Evolutionary conservation across 2,888 invertebrate genomes (phyloP), one percentile per base, ranked within the genome.

Genomic region (Corbicula japonica): DNA sequence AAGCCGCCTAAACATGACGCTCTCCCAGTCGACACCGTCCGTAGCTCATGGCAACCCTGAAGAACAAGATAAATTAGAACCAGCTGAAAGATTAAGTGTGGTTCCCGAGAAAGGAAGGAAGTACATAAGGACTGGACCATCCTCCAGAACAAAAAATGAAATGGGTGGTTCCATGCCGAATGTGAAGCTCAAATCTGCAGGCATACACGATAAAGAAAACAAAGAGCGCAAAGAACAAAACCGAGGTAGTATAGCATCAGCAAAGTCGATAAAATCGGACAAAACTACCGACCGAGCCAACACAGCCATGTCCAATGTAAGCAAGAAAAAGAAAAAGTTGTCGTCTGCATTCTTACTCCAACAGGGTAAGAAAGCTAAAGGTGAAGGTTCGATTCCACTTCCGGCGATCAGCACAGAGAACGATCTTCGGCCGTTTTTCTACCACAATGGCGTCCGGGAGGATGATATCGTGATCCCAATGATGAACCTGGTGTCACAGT

Each of bases 351-450:
- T 86, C 41, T 65, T 90, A 46, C 66, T 89, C 32, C 88, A 89
- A 15, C 89, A 89, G 35, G 73, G 73, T 15, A 89, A 86, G n/a
- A 86, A 83, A 28, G 83, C 76, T 12, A 78, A 87, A 48, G 85
- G 80, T n/a, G 91, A 89, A n/a, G 88, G 88, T 6, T 73, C 87
- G 10, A 86, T 92, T 32, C 90, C 91, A 10, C 88, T 91, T 46
- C 92, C 92, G 10, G 77, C 90, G 10, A 83, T 89, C 3, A 91
- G 90, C 73, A 73, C 83, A n/a, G 91, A 91, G 72, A 80, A 85
- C 65, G 88, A 86, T 38, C 83, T 85, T 1, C 81, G 92, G 21
- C 92, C 92, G 0, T 92, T 91, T 76, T 90, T 91, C 84, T 91
- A 91, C 61, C 88, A 88, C 75, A 88, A 89, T 56, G 90, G 89